Evolutionary conservation across 2,888 invertebrate genomes (phyloP), one percentile per base, ranked within the genome.

Genomic region (Platerodrilus igneus): DNA sequence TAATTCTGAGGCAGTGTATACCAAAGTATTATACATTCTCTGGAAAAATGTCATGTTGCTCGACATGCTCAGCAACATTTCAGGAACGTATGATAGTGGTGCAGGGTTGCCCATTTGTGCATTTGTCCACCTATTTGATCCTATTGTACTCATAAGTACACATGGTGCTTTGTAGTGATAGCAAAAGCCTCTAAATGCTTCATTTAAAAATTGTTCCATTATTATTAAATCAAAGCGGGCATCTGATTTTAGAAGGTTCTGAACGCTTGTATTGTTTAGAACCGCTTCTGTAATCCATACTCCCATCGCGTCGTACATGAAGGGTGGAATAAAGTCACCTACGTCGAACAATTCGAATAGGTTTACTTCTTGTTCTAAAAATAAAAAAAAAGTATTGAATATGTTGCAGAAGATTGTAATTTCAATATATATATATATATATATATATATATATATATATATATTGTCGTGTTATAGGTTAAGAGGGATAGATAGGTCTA

Each of bases 71-170:
- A 31, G n/a, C 4, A 19, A 68, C 7, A 63, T 64, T 27, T 72
- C 68, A 0, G 73, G 71, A 19, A 72, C 67, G 55, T 68, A 71
- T 0, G 74, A 67, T 56, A 67, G 68, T 0, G 71, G 67, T 1
- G 59, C 60, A 1, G 72, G 63, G 25, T 67, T 52, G 1, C 72
- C 73, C 61, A 69, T 64, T 48, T 66, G 63, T 37, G 67, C 65
- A 32, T 68, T 68, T 53, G 69, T 65, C 50, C 65, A 66, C 30
- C 64, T 62, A 30, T 63, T 61, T 35, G 63, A 64, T 11, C 65
- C 67, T 10, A 41, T 20, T 1, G 48, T 68, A 51, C 67, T 66
- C 3, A 63, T 45, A 1, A 54, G 19, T 10, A 64, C 51, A n/a
- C 58, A 30, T 1, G 60, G 59, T 3, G 56, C 56, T 14, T 60